phyloP scores from a whole-genome alignment of 1,140 invertebrate species.

The Limonius californicus region DNA sequence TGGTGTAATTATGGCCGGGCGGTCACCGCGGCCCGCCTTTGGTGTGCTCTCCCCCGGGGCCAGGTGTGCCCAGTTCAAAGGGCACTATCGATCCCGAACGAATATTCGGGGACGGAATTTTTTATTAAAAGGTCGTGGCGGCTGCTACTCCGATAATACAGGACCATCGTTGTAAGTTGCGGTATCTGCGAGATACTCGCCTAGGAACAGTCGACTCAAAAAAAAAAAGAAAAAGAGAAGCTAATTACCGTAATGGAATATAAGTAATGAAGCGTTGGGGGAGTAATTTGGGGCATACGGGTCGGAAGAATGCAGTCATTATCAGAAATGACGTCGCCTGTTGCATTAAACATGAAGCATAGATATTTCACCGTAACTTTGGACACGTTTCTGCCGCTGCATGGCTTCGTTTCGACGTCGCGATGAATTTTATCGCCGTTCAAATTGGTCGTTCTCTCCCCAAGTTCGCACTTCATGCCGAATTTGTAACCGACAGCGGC shows the following conservation, averaged over 20 bases:
- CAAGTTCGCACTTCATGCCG: constrained; percentile 15
- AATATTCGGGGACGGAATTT: neutral
- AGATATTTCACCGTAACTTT: constrained; percentile 30
- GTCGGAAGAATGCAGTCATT: constrained; percentile 37
- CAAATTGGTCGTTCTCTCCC: constrained; percentile 26
- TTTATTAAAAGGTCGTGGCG: neutral
- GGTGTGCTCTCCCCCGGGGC: neutral
- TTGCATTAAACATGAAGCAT: constrained; percentile 28
- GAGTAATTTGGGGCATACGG: constrained; percentile 31
- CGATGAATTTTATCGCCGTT: constrained; percentile 30
- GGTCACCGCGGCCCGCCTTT: neutral
- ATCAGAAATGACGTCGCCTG: constrained; percentile 31
- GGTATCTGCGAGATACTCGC: no score
- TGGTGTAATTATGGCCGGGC: neutral
- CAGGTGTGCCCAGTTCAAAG: neutral
- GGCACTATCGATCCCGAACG: neutral
- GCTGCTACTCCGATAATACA: no score
- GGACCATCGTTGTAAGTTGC: no score
- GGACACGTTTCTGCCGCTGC: constrained; percentile 23
- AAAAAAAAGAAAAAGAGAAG: no score
- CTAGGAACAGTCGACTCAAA: no score
- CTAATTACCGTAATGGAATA: constrained; percentile 28
- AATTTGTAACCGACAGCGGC: constrained; percentile 14
- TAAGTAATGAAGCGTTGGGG: constrained; percentile 31
- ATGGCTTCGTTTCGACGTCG: constrained; percentile 16